A percentile compares a stretch with the other conserved stretches of the same genome.
phyloP scores from a whole-genome alignment of 1,140 invertebrate species.

The Atta cephalotes region DNA sequence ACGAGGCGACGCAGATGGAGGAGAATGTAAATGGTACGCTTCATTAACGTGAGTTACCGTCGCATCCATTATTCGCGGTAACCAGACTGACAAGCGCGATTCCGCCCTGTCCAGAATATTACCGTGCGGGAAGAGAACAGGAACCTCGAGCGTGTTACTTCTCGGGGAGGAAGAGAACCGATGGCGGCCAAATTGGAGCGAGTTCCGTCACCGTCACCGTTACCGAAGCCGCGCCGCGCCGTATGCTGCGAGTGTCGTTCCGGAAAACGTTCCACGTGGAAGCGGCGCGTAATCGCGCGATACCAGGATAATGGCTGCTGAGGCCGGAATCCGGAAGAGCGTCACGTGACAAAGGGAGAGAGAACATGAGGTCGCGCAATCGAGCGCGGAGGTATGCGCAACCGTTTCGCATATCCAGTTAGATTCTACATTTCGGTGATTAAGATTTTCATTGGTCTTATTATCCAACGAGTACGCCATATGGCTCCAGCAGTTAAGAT shows the following conservation, averaged over 20 bases:
- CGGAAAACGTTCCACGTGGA: conserved; percentile 45
- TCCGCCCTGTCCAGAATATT: conserved; percentile 74
- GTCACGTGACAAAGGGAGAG: not conserved
- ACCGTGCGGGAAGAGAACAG: conserved; percentile 35
- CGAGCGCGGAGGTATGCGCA: not conserved
- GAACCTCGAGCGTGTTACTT: conserved; percentile 40
- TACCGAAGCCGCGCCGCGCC: not conserved
- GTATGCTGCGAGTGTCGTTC: conserved; percentile 28
- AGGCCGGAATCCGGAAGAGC: not conserved
- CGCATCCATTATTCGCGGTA: conserved; percentile 79
- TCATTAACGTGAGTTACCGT: conserved; percentile 80
- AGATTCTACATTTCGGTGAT: conserved; percentile 43
- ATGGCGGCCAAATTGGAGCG: conserved; percentile 65
- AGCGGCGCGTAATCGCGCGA: conserved; percentile 56
- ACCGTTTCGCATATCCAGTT: not conserved
- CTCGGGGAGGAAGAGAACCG: conserved; percentile 32
- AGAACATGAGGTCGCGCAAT: not conserved
- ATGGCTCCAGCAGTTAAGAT: not conserved
- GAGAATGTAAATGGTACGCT: conserved; percentile 79
- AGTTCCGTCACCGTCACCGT: not conserved
- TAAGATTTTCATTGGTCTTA: conserved; percentile 68
- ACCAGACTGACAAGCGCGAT: conserved; percentile 77
- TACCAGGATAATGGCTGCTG: conserved; percentile 33
- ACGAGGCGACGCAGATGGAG: conserved; percentile 49
- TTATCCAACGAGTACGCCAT: conserved; percentile 6